These are phyloP conservation scores for Chorisops tibialis DNA, from an alignment of 2,888 invertebrate genomes.

Conservation along the genomic window DNA sequence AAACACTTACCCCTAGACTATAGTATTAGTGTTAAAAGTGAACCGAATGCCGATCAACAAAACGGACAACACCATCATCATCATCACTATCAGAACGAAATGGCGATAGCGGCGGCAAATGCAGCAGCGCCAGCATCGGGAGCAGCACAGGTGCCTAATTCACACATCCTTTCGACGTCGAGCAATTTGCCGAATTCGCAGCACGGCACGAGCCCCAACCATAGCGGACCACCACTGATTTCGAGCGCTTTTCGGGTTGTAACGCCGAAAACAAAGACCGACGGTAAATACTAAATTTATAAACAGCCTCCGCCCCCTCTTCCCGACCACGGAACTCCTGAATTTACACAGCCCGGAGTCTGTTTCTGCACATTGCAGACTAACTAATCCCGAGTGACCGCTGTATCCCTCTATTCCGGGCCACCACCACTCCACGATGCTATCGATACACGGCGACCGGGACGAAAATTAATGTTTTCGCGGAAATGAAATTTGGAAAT, in stretches of 20 bases:
- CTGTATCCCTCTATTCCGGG: slow-evolving; percentile 4
- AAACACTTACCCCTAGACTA: slow-evolving; percentile 34
- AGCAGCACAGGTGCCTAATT: slow-evolving; percentile 5
- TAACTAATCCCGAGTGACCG: slow-evolving; percentile 19
- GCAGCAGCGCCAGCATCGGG: slow-evolving; percentile 14
- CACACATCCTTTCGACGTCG: slow-evolving; percentile 15
- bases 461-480: too few relatives aligned
- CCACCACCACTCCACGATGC: too few relatives aligned
- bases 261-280: slow-evolving; percentile 33
- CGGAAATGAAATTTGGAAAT: slow-evolving; percentile 21
- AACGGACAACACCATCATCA: slow-evolving; percentile 26
- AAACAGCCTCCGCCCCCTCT: background rate
- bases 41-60: slow-evolving; percentile 20
- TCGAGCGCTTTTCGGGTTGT: slow-evolving; percentile 33
- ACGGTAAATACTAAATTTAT: slow-evolving; percentile 29
- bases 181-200: background rate
- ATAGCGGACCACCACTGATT: slow-evolving; percentile 2
- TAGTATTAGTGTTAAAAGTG: slow-evolving; percentile 31
- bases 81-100: slow-evolving; percentile 18
- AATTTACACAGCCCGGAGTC: background rate
- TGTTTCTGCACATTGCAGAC: background rate
- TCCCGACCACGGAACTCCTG: background rate
- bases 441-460: too few relatives aligned
- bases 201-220: background rate
- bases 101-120: background rate